phyloP scores from a whole-genome alignment of 1,140 invertebrate species.

The Maniola jurtina region DNA sequence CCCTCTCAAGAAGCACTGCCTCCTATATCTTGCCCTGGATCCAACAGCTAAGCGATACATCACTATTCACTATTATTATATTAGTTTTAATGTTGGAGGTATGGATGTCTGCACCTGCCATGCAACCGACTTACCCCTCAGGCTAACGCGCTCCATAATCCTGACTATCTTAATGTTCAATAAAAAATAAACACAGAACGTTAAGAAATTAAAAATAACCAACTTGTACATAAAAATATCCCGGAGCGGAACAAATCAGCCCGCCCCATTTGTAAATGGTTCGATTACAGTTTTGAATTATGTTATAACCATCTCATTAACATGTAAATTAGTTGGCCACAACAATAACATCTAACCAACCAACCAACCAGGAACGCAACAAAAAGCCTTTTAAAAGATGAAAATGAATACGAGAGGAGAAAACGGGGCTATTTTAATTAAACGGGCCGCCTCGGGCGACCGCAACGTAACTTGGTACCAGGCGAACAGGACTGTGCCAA shows the following conservation, averaged over 20 bases:
- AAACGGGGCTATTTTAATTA: conserved; percentile 74
- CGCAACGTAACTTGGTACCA: conserved; percentile 47
- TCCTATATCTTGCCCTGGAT: no score
- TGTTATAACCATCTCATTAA: conserved; percentile 67
- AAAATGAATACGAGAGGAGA: conserved; percentile 70
- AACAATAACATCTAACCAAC: conserved; percentile 63
- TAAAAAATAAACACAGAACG: neutral
- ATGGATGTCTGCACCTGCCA: neutral
- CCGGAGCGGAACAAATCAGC: conserved; percentile 26
- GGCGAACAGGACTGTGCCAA: conserved; percentile 34
- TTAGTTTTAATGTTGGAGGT: no score
- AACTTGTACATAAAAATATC: conserved; percentile 13
- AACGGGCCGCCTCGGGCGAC: conserved; percentile 61
- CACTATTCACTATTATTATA: no score
- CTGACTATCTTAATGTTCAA: conserved; percentile 3
- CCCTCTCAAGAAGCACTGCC: no score
- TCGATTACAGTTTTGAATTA: conserved; percentile 43
- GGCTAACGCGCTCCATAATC: neutral
- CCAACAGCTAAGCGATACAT: no score
- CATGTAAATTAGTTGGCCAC: conserved; percentile 74
- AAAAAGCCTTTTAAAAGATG: conserved; percentile 73
- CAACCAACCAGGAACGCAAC: conserved; percentile 54
- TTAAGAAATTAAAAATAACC: conserved; percentile 2
- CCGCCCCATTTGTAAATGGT: conserved; percentile 22
- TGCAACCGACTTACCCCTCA: neutral